Evolutionary conservation across 2,113 vertebrate species (phyloP).

Genomic region (Ceyx cyanopectus): DNA sequence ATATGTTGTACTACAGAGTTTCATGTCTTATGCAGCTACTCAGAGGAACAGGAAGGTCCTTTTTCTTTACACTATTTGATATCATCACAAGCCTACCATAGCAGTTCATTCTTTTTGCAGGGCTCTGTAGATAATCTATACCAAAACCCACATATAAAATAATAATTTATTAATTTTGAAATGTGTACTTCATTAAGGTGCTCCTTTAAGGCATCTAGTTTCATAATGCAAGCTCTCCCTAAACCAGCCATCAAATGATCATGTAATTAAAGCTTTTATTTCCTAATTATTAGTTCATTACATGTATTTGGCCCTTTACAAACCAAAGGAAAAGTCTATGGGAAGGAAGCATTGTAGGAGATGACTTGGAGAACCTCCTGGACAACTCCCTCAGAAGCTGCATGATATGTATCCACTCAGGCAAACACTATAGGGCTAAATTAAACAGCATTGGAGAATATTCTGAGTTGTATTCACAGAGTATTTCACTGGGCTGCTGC

Average conservation of each 20-base stretch:
- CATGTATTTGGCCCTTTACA: neutral
- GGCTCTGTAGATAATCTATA: neutral
- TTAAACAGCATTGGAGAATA: neutral
- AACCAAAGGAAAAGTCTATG: neutral
- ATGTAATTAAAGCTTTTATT: neutral
- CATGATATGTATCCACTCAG: rapidly evolving
- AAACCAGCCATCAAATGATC: neutral
- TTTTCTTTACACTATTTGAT: neutral
- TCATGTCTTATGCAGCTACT: neutral
- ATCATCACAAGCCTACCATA: neutral
- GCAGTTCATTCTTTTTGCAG: neutral
- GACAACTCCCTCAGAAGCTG: neutral
- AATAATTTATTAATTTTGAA: neutral
- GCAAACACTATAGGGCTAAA: neutral
- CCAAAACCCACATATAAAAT: neutral
- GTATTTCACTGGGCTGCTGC: neutral
- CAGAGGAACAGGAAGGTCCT: neutral
- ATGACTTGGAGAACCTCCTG: neutral
- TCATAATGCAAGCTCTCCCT: neutral
- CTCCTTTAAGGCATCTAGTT: neutral
- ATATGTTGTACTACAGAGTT: neutral
- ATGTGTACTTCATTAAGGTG: neutral
- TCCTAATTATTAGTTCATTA: neutral
- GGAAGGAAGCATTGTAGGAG: neutral
- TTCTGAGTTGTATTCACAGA: neutral